phyloP scores from a whole-genome alignment of 2,113 vertebrate species.

The Amblyornis subalaris region DNA sequence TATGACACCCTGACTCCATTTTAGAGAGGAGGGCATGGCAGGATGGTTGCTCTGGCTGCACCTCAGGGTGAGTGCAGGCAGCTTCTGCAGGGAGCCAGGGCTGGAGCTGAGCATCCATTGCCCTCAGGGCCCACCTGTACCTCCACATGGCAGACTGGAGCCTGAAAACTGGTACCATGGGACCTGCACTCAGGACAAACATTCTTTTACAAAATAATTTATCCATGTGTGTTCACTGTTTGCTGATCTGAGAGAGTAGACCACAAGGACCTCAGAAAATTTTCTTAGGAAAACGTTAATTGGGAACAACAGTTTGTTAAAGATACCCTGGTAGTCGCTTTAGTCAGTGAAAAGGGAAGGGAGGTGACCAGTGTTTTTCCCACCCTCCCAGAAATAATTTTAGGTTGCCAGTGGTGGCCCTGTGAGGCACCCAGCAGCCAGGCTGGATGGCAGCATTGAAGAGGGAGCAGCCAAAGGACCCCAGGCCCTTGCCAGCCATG shows the following conservation, averaged over 20 bases:
- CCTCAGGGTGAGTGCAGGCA: background rate
- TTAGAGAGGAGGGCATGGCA: background rate
- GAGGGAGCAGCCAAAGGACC: background rate
- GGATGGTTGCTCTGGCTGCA: background rate
- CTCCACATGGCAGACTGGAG: rapidly evolving
- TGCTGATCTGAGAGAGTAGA: background rate
- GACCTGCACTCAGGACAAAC: background rate
- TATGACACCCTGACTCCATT: background rate
- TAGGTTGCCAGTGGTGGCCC: background rate
- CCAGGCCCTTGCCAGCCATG: background rate
- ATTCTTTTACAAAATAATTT: background rate
- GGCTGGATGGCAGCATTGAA: background rate
- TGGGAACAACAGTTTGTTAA: background rate
- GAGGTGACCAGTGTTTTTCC: background rate
- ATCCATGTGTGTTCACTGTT: background rate
- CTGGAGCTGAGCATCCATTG: background rate
- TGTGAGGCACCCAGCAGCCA: background rate
- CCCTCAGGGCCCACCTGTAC: background rate
- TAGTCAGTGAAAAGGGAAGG: background rate
- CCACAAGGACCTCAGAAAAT: background rate
- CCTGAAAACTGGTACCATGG: background rate
- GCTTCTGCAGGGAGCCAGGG: background rate
- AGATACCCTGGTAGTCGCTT: background rate
- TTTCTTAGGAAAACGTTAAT: background rate
- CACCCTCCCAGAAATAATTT: background rate